Evolutionary conservation across 1,140 invertebrate species (phyloP).

Genomic region (Listronotus oregonensis): DNA sequence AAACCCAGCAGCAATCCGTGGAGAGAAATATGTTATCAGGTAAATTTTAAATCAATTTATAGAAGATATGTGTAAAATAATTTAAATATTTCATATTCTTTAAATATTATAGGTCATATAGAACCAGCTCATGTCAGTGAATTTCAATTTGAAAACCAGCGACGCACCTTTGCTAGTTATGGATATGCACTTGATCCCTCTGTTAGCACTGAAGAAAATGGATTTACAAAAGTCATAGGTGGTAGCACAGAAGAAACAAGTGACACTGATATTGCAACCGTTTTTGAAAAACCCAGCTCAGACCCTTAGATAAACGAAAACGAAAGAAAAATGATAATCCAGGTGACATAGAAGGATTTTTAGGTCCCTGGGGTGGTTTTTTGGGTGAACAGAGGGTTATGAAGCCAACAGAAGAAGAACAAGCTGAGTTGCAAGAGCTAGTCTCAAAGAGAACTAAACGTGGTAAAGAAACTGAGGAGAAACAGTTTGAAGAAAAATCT

Average conservation of each 20-base stretch:
- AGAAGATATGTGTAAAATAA: too few species aligned
- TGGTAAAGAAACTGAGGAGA: constrained; percentile 85
- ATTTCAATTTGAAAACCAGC: constrained; percentile 98
- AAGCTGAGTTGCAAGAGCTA: constrained; percentile 91
- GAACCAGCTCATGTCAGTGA: constrained; percentile 94
- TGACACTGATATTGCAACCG: constrained; percentile 67
- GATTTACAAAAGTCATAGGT: constrained; percentile 70
- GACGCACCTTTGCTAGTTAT: constrained; percentile 92
- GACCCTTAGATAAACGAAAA: constrained; percentile 74
- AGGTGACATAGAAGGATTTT: constrained; percentile 90
- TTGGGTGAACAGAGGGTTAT: constrained; percentile 86
- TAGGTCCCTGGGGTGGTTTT: constrained; percentile 97
- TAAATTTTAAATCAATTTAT: background rate
- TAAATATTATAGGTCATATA: constrained; percentile 72
- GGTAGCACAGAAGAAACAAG: constrained; percentile 50
- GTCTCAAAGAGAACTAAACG: constrained; percentile 88
- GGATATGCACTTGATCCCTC: constrained; percentile 96
- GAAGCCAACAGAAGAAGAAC: constrained; percentile 90
- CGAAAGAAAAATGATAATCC: constrained; percentile 89
- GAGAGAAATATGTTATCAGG: constrained; percentile 85
- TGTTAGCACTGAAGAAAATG: constrained; percentile 68
- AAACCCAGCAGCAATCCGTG: constrained; percentile 86
- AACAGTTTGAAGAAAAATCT: constrained; percentile 92
- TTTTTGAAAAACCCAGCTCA: constrained; percentile 83
- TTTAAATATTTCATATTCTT: too few species aligned